Evolutionary conservation across 2,888 invertebrate genomes (phyloP), one percentile per base, ranked within the genome.

Genomic region (Eurytoma adleriae): DNA sequence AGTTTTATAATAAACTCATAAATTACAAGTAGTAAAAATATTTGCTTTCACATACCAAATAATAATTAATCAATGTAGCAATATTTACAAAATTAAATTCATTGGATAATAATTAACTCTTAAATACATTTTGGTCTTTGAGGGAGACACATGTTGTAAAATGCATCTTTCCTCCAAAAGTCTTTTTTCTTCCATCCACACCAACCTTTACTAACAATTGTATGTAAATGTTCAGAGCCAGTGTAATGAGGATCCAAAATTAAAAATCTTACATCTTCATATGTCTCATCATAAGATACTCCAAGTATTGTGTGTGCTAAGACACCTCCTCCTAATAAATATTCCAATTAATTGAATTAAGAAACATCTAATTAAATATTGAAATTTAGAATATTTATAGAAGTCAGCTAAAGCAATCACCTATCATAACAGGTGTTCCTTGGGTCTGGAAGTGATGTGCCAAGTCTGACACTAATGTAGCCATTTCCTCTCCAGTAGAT

Each of bases 241-340:
- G 97, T 98, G 91, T 98, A 99, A 91, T 99, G 99, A 0, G 99
- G 99, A 92, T 99, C 99, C 57, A 99, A 92, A 85, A 99, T 96
- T n/a, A 99, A 93, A 91, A 97, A 99, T 86, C 95, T 95, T 0
- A 96, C 93, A 82, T 96, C 95, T 24, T 96, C 96, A 13, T 95
- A 95, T 20, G 92, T 92, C 62, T 95, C 93, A 90, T 97, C 96
- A 88, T 95, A 97, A 89, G 97, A 96, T 0, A 99, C 95, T 1
- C 99, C 99, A 76, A 99, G 92, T 85, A 99, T 99, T 64, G 99
- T 99, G 90, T 99, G 99, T 0, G 99, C 99, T 86, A 99, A 92
- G 56, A 98, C 97, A 83, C 99, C 99, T 27, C 99, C 99, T 88
- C 98, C 97, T 97, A 83, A 68, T 82, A 74, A 71, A 79, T 56